A percentile compares a stretch with the other conserved stretches of the same genome.
phyloP scores from a whole-genome alignment of 2,888 invertebrate genomes.

The Archaeoteleia sp. region DNA sequence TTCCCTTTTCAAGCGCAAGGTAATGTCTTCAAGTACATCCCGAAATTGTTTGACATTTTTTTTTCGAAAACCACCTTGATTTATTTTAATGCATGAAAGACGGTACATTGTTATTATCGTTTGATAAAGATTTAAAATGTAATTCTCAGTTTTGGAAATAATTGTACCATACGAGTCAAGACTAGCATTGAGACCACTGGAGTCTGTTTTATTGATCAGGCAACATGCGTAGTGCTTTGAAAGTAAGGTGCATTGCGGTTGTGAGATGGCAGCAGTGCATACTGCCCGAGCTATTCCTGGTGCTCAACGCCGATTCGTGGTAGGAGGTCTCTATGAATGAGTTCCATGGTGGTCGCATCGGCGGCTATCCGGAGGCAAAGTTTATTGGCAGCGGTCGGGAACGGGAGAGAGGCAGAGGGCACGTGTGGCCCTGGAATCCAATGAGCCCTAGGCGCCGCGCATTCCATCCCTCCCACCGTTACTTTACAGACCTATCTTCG shows the following conservation, averaged over 20 bases:
- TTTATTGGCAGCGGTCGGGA: constrained; percentile 69
- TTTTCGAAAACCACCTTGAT: too few species aligned
- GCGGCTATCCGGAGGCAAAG: constrained; percentile 69
- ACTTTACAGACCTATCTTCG: constrained; percentile 58
- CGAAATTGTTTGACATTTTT: too few species aligned
- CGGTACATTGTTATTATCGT: too few species aligned
- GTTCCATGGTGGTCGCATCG: constrained; percentile 72
- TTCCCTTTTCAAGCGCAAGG: too few species aligned
- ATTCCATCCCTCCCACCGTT: constrained; percentile 75
- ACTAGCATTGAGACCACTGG: too few species aligned
- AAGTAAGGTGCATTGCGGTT: not conserved
- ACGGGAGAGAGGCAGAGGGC: constrained; percentile 68
- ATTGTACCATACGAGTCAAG: too few species aligned
- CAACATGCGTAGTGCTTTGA: not conserved
- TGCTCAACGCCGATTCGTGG: constrained; percentile 60
- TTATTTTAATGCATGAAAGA: too few species aligned
- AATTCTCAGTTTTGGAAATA: too few species aligned
- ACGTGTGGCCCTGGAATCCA: constrained; percentile 77
- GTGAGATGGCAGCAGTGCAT: constrained; percentile 51
- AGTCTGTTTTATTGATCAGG: constrained; percentile 7
- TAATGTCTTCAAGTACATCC: too few species aligned
- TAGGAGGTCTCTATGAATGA: constrained; percentile 79
- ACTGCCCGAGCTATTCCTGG: constrained; percentile 4
- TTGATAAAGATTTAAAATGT: too few species aligned
- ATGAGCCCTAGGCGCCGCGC: constrained; percentile 78